Evolutionary conservation across 2,797 vertebrate species (phyloP), one percentile per base, ranked within the genome.

Genomic region (Macropodus opercularis): DNA sequence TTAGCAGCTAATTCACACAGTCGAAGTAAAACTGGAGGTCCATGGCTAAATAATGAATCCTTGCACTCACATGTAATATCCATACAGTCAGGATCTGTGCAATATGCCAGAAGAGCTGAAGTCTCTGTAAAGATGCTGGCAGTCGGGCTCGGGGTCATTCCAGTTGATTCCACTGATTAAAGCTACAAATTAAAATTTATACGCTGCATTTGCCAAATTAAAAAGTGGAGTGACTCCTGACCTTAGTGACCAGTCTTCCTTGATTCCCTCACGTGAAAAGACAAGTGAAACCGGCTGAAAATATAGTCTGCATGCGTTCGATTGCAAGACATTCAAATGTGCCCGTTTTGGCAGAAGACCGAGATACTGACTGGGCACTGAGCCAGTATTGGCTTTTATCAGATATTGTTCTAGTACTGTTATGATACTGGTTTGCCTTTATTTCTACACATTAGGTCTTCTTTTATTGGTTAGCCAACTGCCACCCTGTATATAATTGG

Each of bases 121-220:
- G 56, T 67, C 57, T 23, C 35, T 22, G 2, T 26, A 57, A 68
- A 77, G 53, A 74, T 3, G 46, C 59, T 81, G 76, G 81, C 81
- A 75, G 48, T 31, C 18, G n/a, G 62, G 24, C 55, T 67, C 22
- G 18, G 61, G 85, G 85, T 87, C 81, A 85, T 85, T 85, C 80
- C 73, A 80, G 74, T 69, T 81, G 75, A 80, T 84, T 75, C 77
- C 66, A 58, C 76, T 72, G 77, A 85, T 84, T 81, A 83, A 76
- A 55, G 72, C 72, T 73, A 85, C 78, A 85, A 86, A 85, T 86
- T 79, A 36, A 71, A 82, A 85, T 85, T 75, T 51, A 79, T 74
- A 73, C 55, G 71, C 70, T 18, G 23, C 61, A 75, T 88, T 84
- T 80, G 70, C 61, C 80, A 77, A 81, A 84, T 77, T 74, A 63